Evolutionary conservation across 2,888 invertebrate genomes (phyloP).

Genomic region (Cylindroiulus punctatus): DNA sequence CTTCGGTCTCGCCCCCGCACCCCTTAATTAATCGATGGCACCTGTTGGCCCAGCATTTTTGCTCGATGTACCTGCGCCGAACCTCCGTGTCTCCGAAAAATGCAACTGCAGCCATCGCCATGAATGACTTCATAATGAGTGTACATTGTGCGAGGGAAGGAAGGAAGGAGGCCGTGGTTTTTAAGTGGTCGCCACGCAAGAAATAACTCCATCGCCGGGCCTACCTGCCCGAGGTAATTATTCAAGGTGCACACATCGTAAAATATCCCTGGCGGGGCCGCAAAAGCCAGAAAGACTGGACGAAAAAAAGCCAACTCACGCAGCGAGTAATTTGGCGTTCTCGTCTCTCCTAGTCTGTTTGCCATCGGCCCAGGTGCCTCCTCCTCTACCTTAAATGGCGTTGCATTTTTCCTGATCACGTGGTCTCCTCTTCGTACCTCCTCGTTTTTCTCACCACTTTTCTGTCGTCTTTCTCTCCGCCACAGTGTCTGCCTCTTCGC

Average conservation of each 20-base stretch:
- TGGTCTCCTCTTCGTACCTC: background rate
- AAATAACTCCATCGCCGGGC: background rate
- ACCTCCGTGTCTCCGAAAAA: no score
- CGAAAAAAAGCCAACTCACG: slow-evolving; percentile 25
- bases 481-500: background rate
- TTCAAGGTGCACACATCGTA: slow-evolving; percentile 48
- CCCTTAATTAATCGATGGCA: slow-evolving; percentile 3
- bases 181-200: background rate
- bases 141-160: slow-evolving; percentile 7
- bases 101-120: background rate
- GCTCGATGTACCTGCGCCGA: background rate
- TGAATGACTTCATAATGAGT: slow-evolving; percentile 18
- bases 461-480: background rate
- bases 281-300: background rate
- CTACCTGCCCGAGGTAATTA: slow-evolving; percentile 29
- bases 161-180: background rate
- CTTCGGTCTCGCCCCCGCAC: background rate
- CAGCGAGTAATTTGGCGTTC: background rate
- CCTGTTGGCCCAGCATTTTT: background rate
- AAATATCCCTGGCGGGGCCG: slow-evolving; percentile 48
- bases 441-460: slow-evolving; percentile 27
- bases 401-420: slow-evolving; percentile 51
- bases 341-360: no score
- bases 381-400: slow-evolving; percentile 51
- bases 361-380: background rate